These are phyloP conservation scores for Malaclemys terrapin DNA, from an alignment of 2,113 vertebrate species.

Conservation along the genomic window DNA sequence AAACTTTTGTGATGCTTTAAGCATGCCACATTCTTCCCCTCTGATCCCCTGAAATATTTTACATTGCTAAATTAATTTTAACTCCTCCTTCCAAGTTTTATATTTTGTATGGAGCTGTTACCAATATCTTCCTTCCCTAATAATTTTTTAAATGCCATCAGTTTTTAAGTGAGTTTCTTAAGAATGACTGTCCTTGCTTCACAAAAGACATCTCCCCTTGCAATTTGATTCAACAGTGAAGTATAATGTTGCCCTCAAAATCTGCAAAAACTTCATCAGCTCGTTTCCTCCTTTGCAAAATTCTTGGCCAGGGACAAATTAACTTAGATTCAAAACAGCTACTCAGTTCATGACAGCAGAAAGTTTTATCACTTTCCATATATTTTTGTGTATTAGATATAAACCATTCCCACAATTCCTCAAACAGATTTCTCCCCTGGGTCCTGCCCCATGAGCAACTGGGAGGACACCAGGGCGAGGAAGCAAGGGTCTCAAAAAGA, in stretches of 20 bases:
- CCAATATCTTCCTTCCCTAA: neutral
- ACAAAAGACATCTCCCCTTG: neutral
- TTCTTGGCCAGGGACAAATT: neutral
- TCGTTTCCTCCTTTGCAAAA: neutral
- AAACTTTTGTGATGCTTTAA: neutral
- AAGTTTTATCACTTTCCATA: neutral
- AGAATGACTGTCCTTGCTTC: neutral
- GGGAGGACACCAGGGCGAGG: neutral
- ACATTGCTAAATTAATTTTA: neutral
- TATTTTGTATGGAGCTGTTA: neutral
- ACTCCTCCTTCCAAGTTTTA: neutral
- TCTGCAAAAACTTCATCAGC: neutral
- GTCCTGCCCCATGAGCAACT: neutral
- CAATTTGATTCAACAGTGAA: neutral
- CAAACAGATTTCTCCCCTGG: neutral
- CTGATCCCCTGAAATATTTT: neutral
- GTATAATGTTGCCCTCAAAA: neutral
- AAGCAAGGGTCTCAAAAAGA: fast-evolving
- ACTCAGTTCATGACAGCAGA: neutral
- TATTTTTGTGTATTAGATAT: neutral
- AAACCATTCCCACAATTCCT: neutral
- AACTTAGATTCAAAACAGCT: neutral
- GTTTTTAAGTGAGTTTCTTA: neutral
- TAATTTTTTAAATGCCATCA: neutral
- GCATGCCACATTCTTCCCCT: neutral